Percentiles rank a stretch among this genome's conserved stretches.
Evolutionary conservation across 2,113 vertebrate species (phyloP).

Genomic region (Nycticebus coucang): DNA sequence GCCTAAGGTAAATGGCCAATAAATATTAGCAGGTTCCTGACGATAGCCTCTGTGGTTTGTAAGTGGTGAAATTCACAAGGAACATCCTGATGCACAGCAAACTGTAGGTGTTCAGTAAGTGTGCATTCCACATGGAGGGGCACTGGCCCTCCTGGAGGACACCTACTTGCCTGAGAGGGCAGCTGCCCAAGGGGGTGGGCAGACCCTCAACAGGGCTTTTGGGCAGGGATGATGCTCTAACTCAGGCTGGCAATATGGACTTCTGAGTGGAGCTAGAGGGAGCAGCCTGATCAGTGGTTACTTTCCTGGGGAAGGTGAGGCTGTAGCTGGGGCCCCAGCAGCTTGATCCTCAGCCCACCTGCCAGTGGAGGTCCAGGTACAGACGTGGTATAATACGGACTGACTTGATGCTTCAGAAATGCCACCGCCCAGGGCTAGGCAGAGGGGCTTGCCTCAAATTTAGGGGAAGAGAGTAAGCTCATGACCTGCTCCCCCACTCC

Average conservation of each 20-base stretch:
- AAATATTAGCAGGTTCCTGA: rapidly evolving
- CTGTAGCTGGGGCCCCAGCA: rapidly evolving
- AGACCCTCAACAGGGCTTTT: background rate
- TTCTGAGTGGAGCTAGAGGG: background rate
- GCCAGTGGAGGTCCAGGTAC: rapidly evolving
- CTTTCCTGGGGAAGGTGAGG: rapidly evolving
- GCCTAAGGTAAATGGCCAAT: background rate
- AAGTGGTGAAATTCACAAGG: rapidly evolving
- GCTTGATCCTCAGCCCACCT: rapidly evolving
- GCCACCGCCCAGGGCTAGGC: rapidly evolving
- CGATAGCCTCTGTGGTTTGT: too few species aligned
- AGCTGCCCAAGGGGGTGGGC: background rate
- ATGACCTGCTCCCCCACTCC: background rate
- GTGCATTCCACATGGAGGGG: background rate
- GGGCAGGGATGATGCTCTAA: background rate
- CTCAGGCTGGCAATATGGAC: rapidly evolving
- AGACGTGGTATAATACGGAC: rapidly evolving
- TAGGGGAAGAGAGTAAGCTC: rapidly evolving
- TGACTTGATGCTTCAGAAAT: rapidly evolving
- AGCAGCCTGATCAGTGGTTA: background rate
- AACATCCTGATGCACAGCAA: rapidly evolving
- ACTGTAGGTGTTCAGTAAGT: rapidly evolving
- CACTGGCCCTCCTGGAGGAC: too few species aligned
- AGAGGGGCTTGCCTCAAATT: rapidly evolving
- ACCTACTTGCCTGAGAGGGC: background rate